Percentiles rank a stretch among this genome's conserved stretches.
phyloP scores from a whole-genome alignment of 2,888 invertebrate species.

The Halictus quadricinctus region DNA sequence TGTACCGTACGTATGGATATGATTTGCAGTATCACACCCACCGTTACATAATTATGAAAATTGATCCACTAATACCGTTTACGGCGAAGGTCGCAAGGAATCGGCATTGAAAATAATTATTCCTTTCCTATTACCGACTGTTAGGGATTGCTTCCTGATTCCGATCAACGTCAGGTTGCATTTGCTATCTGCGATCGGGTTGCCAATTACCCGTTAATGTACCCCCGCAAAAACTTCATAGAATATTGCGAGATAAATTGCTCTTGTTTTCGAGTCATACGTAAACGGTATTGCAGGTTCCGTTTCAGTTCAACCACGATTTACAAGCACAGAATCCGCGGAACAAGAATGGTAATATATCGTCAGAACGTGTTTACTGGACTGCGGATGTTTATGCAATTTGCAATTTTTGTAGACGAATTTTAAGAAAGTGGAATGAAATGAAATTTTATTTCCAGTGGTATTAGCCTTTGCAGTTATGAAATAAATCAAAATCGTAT shows the following conservation, averaged over 20 bases:
- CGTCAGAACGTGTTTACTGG: not conserved
- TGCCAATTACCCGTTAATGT: not conserved
- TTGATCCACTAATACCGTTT: not conserved
- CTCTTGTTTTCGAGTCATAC: not conserved
- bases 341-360: not conserved
- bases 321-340: not conserved
- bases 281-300: not conserved
- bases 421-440: too few relatives aligned
- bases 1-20: not conserved
- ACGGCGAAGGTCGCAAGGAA: not conserved
- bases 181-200: not conserved
- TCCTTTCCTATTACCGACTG: not conserved
- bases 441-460: too few relatives aligned
- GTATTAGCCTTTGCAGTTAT: too few relatives aligned
- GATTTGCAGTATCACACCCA: not conserved
- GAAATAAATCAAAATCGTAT: too few relatives aligned
- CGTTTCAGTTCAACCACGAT: not conserved
- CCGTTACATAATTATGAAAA: constrained; percentile 35
- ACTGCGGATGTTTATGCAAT: too few relatives aligned
- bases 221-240: not conserved
- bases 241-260: not conserved
- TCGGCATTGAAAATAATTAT: not conserved
- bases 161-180: not conserved
- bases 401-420: too few relatives aligned
- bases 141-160: constrained; percentile 19